Evolutionary conservation across 2,888 invertebrate species (phyloP).

Genomic region (Poecilobothrus nobilitatus): DNA sequence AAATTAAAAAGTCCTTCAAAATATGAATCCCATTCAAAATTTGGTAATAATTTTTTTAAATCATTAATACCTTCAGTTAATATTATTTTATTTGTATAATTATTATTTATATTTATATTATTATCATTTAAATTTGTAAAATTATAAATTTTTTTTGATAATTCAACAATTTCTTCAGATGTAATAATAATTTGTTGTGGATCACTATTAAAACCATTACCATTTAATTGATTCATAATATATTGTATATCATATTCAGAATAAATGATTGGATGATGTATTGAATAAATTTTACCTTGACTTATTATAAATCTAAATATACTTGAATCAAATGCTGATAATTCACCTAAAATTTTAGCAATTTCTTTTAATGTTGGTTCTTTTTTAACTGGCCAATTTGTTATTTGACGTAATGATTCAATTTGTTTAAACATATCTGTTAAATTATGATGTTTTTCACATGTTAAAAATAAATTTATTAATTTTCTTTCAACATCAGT

Average conservation of each 20-base stretch:
- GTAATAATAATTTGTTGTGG: not conserved
- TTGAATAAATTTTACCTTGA: not conserved
- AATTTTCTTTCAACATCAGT: not conserved
- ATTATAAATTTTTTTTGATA: not conserved
- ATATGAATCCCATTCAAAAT: slow-evolving; percentile 8
- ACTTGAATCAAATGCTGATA: slow-evolving; percentile 2
- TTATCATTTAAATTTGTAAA: not conserved
- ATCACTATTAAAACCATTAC: not conserved
- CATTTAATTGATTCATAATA: not conserved
- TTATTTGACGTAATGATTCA: not conserved
- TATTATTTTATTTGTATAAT: not conserved
- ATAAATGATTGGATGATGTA: not conserved
- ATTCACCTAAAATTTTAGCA: not conserved
- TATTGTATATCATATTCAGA: not conserved
- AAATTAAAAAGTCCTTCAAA: not conserved
- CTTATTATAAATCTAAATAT: not conserved
- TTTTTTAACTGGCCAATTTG: not conserved
- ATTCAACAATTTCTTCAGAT: not conserved
- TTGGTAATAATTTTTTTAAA: not conserved
- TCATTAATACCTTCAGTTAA: not conserved
- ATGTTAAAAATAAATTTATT: slow-evolving; percentile 1
- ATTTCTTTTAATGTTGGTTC: not conserved
- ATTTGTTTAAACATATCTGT: not conserved
- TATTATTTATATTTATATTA: too few relatives aligned
- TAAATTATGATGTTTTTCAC: not conserved